Percentiles rank a stretch among this genome's conserved stretches.
Conservation (phyloP, 2,797 vertebrate genomes). For the Carcharodon carcharias region DNA sequence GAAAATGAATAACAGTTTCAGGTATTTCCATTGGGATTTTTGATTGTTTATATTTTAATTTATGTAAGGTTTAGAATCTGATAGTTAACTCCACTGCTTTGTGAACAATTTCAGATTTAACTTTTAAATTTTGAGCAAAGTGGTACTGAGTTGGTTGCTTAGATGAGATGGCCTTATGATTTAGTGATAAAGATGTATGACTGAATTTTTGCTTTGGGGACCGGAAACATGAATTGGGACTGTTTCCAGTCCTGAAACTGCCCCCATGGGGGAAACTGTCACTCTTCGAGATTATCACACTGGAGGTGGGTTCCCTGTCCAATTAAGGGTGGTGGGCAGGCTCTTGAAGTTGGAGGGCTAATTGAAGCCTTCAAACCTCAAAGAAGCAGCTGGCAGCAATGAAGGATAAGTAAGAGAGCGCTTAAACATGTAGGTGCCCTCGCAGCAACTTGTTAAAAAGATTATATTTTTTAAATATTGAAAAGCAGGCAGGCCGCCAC, state of each 20-base stretch:
- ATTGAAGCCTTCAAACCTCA: neutral
- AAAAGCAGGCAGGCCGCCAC: too few species aligned
- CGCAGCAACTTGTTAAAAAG: neutral
- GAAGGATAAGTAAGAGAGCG: neutral
- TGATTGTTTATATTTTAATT: neutral
- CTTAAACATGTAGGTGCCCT: neutral
- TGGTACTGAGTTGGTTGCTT: neutral
- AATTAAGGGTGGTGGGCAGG: neutral
- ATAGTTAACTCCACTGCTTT: neutral
- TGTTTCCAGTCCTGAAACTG: neutral
- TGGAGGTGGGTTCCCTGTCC: neutral
- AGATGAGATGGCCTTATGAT: neutral
- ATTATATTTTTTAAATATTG: neutral
- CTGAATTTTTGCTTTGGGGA: neutral
- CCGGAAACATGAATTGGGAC: neutral
- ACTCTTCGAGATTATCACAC: too few species aligned
- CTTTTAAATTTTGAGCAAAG: neutral
- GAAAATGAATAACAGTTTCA: conserved; percentile 40
- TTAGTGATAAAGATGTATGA: neutral
- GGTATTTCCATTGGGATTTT: conserved; percentile 34
- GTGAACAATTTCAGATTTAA: neutral
- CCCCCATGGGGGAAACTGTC: too few species aligned
- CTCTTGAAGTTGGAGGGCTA: neutral
- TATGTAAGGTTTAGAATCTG: neutral
- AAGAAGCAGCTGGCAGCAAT: neutral